These are phyloP conservation scores for Gasteruption jaculator DNA, from an alignment of 2,888 invertebrate genomes.

Conservation along the genomic window DNA sequence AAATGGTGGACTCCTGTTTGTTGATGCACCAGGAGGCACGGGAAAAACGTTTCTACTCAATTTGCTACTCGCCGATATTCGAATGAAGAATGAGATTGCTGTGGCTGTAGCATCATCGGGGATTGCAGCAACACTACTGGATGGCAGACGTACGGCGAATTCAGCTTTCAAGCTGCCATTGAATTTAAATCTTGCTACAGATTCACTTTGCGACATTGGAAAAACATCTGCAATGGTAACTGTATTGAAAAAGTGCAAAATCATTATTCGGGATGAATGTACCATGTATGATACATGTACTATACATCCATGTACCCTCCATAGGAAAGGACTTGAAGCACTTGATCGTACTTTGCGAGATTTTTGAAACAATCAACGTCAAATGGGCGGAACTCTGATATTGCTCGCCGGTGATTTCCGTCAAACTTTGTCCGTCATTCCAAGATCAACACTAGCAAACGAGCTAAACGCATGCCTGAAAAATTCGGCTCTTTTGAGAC, in stretches of 20 bases:
- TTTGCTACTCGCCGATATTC: constrained; percentile 30
- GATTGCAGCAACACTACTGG: constrained; percentile 1
- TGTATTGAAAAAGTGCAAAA: constrained; percentile 23
- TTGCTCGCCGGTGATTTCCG: constrained; percentile 32
- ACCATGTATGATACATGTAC: no score
- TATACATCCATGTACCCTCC: no score
- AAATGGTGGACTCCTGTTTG: constrained; percentile 23
- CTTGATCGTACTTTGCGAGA: no score
- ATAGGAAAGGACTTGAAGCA: constrained; percentile 38
- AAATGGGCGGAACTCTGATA: constrained; percentile 26
- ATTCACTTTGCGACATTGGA: constrained; percentile 28
- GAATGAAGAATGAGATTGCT: constrained; percentile 30
- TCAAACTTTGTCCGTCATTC: constrained; percentile 33
- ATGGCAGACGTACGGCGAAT: constrained; percentile 4
- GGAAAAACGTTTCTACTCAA: constrained; percentile 43
- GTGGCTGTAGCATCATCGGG: constrained; percentile 38
- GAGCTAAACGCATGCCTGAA: constrained; percentile 29
- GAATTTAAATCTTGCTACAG: constrained; percentile 21
- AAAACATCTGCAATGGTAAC: constrained; percentile 20
- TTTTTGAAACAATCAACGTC: constrained; percentile 13
- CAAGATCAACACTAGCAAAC: constrained; percentile 27
- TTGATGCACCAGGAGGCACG: constrained; percentile 38
- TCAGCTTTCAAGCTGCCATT: constrained; percentile 4
- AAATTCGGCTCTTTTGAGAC: constrained; percentile 18
- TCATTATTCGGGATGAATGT: constrained; percentile 47